phyloP scores from a whole-genome alignment of 2,797 vertebrate genomes.

The Gallinago stenura region DNA sequence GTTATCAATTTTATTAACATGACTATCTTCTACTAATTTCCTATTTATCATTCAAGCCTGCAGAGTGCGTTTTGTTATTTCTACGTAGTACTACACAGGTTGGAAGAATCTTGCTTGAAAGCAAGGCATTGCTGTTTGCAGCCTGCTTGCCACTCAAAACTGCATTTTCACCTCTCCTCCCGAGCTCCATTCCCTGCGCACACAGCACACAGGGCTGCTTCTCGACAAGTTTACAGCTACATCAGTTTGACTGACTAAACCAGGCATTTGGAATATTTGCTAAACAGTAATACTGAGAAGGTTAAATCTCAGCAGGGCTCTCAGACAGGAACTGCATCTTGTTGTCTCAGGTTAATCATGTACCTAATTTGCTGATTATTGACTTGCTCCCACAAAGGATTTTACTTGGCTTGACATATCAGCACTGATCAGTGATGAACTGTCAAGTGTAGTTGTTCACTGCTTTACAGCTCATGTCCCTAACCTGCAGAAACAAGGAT shows the following conservation, averaged over 20 bases:
- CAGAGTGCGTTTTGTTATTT: not conserved
- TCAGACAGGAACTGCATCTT: constrained; percentile 74
- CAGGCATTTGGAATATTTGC: constrained; percentile 80
- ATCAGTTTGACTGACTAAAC: constrained; percentile 75
- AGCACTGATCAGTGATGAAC: constrained; percentile 76
- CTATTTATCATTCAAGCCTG: not conserved
- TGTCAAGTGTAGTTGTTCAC: constrained; percentile 72
- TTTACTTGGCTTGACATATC: constrained; percentile 78
- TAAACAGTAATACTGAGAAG: constrained; percentile 76
- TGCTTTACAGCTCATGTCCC: constrained; percentile 68
- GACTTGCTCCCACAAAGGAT: constrained; percentile 80
- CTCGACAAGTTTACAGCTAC: constrained; percentile 50
- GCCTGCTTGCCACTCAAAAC: not conserved
- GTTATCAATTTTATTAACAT: not conserved
- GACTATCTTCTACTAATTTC: not conserved
- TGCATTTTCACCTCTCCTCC: not conserved
- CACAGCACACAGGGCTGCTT: not conserved
- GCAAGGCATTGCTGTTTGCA: not conserved
- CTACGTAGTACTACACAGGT: not conserved
- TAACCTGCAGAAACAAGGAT: constrained; percentile 60
- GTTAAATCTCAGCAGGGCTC: constrained; percentile 79
- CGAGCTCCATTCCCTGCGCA: not conserved
- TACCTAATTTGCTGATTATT: constrained; percentile 85
- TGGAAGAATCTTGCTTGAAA: not conserved
- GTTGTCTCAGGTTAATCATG: constrained; percentile 82